Evolutionary conservation across 1,140 invertebrate species (phyloP).

Genomic region (Euschistus heros): DNA sequence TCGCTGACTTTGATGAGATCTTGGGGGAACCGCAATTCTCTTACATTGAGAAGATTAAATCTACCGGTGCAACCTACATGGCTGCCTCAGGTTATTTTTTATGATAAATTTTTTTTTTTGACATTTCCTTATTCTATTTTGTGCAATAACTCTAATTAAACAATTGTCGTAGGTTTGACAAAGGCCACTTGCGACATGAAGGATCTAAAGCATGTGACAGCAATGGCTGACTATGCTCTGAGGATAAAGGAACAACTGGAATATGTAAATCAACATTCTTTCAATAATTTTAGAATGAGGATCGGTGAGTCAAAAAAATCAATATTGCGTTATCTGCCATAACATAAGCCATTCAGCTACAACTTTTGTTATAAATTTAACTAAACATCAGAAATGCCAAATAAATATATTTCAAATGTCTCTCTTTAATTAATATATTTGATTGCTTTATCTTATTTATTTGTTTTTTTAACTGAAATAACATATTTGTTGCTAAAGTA

Average conservation of each 20-base stretch:
- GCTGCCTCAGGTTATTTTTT: slow-evolving; percentile 69
- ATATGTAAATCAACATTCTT: slow-evolving; percentile 90
- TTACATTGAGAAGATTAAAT: slow-evolving; percentile 96
- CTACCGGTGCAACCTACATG: slow-evolving; percentile 93
- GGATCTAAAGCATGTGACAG: slow-evolving; percentile 66
- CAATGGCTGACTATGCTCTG: slow-evolving; percentile 86
- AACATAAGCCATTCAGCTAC: not conserved
- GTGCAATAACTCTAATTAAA: not conserved
- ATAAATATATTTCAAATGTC: too few relatives aligned
- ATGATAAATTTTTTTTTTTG: not conserved
- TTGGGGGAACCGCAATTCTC: slow-evolving; percentile 74
- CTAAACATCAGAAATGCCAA: too few relatives aligned
- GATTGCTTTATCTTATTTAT: too few relatives aligned
- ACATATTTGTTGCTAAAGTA: too few relatives aligned
- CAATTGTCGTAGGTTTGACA: slow-evolving; percentile 50
- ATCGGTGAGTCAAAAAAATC: slow-evolving; percentile 53
- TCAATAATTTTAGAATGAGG: slow-evolving; percentile 90
- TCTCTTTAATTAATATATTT: too few relatives aligned
- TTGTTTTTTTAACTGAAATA: too few relatives aligned
- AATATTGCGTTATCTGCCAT: not conserved
- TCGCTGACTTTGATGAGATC: slow-evolving; percentile 90
- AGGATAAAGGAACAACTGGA: slow-evolving; percentile 73
- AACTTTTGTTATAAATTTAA: not conserved
- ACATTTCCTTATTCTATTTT: not conserved
- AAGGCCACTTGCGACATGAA: slow-evolving; percentile 64